phyloP scores from a whole-genome alignment of 1,140 invertebrate genomes.

The Mamestra configurata region DNA sequence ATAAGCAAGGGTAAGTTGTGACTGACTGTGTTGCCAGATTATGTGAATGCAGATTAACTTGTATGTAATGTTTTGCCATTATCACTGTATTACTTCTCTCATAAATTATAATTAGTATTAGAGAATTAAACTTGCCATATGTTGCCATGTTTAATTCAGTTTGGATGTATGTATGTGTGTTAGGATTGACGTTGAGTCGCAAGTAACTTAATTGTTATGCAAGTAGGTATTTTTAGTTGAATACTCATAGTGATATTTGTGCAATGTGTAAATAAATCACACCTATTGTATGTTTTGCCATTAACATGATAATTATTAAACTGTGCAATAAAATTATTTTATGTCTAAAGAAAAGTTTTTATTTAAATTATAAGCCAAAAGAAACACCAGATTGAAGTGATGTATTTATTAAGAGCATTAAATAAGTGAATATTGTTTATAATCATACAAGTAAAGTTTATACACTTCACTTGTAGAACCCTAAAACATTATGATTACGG shows the following conservation, averaged over 20 bases:
- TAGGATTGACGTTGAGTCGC: constrained; percentile 10
- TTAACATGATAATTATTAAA: constrained; percentile 52
- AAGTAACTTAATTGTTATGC: constrained; percentile 49
- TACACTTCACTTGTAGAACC: constrained; percentile 39
- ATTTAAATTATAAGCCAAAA: constrained; percentile 56
- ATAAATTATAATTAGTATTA: constrained; percentile 49
- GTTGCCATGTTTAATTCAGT: constrained; percentile 82
- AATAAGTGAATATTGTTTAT: constrained; percentile 52
- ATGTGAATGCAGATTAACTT: constrained; percentile 44
- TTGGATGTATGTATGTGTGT: constrained; percentile 46
- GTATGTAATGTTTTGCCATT: constrained; percentile 54
- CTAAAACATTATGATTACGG: constrained; percentile 38
- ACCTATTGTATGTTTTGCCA: constrained; percentile 52
- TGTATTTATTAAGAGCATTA: constrained; percentile 76
- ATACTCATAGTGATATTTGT: constrained; percentile 58
- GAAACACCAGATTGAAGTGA: constrained; percentile 61
- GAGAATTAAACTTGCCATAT: constrained; percentile 85
- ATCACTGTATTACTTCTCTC: constrained; percentile 41
- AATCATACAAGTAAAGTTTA: constrained; percentile 35
- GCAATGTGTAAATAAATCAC: constrained; percentile 58
- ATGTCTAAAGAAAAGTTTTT: constrained; percentile 62
- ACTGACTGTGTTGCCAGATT: constrained; percentile 38
- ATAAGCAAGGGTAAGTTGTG: constrained; percentile 16
- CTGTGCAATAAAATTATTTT: constrained; percentile 61
- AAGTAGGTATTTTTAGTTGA: constrained; percentile 49